Evolutionary conservation across 2,797 vertebrate species (phyloP).

Genomic region (Orientallactaga sibirica): DNA sequence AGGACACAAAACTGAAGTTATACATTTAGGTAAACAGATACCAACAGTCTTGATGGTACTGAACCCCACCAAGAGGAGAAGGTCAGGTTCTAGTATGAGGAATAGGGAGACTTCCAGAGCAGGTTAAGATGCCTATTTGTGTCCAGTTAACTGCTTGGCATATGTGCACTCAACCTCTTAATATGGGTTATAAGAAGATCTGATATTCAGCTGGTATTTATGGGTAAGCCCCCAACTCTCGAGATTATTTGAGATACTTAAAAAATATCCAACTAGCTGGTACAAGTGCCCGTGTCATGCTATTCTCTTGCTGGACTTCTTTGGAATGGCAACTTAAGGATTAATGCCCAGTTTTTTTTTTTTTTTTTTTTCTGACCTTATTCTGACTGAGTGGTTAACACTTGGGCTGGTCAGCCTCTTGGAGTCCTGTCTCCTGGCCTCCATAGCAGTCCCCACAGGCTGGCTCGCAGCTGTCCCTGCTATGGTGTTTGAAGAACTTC

Average conservation of each 20-base stretch:
- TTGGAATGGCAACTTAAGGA: background rate
- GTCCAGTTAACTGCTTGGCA: background rate
- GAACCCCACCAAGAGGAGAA: constrained; percentile 15
- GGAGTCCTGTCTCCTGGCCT: background rate
- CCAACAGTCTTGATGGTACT: background rate
- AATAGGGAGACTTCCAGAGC: background rate
- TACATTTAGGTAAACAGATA: constrained; percentile 14
- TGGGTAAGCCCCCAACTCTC: background rate
- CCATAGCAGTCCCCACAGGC: background rate
- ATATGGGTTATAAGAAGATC: background rate
- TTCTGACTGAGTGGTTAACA: background rate
- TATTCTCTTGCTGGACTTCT: background rate
- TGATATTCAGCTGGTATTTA: background rate
- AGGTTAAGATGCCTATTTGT: background rate
- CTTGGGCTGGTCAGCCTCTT: background rate
- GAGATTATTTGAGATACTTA: constrained; percentile 14
- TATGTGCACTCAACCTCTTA: background rate
- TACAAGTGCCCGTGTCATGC: background rate
- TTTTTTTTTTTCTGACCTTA: background rate
- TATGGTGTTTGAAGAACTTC: background rate
- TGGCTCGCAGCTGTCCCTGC: background rate
- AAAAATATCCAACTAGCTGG: background rate
- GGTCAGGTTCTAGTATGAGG: background rate
- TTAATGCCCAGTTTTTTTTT: background rate
- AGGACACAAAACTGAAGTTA: constrained; percentile 12